Percentiles rank a stretch among this genome's conserved stretches.
Evolutionary conservation across 1,140 invertebrate species (phyloP).

Genomic region (Pygmarrhopalites habei): DNA sequence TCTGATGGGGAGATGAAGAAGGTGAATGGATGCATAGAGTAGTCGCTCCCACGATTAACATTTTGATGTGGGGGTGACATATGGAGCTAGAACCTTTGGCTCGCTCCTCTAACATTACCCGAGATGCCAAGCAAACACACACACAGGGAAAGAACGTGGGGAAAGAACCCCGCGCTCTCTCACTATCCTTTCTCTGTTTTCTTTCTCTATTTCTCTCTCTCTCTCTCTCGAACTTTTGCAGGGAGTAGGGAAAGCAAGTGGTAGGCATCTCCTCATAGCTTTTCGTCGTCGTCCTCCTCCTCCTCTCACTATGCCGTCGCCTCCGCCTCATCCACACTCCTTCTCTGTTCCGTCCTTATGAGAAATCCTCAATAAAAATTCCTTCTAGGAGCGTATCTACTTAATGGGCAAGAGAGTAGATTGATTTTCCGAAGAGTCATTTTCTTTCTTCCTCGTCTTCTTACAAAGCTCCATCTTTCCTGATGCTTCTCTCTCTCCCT

Average conservation of each 20-base stretch:
- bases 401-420: conserved; percentile 39
- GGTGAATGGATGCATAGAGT: too few relatives aligned
- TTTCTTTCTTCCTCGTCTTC: conserved; percentile 6
- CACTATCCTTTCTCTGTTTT: too few relatives aligned
- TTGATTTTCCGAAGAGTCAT: conserved; percentile 39
- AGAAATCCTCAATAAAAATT: conserved; percentile 40
- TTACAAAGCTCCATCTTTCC: too few relatives aligned
- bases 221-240: too few relatives aligned
- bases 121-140: too few relatives aligned
- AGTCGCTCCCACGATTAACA: too few relatives aligned
- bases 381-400: conserved; percentile 34
- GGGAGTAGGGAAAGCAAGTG: too few relatives aligned
- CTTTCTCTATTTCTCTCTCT: conserved; percentile 11
- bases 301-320: too few relatives aligned
- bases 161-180: too few relatives aligned
- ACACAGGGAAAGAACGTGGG: too few relatives aligned
- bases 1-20: too few relatives aligned
- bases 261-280: background rate
- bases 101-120: background rate
- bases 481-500: background rate
- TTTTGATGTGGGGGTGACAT: conserved; percentile 1
- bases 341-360: conserved; percentile 34
- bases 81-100: background rate
- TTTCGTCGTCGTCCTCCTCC: background rate
- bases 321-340: conserved; percentile 7